These are phyloP conservation scores for Phymastichus coffea DNA, from an alignment of 1,140 invertebrate genomes.

Conservation along the genomic window DNA sequence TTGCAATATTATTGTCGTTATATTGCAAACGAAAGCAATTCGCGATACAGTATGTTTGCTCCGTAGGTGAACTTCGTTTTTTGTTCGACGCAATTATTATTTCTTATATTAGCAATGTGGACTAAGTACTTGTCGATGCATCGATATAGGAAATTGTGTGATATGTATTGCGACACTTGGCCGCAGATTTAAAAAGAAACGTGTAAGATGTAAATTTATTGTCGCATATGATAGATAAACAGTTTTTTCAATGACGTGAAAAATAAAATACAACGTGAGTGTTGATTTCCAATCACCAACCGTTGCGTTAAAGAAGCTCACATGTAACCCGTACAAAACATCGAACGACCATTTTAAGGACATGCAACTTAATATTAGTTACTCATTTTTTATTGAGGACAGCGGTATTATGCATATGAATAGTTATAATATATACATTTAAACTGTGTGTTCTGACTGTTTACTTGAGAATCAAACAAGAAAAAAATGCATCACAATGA, in stretches of 20 bases:
- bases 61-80: background rate
- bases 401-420: no score
- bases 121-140: slow-evolving; percentile 1
- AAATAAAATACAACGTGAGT: slow-evolving; percentile 1
- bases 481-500: background rate
- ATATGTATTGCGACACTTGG: slow-evolving; percentile 2
- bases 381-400: slow-evolving; percentile 8
- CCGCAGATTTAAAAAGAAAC: slow-evolving; percentile 3
- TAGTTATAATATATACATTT: no score
- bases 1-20: slow-evolving; percentile 5
- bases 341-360: slow-evolving; percentile 19
- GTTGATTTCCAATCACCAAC: background rate
- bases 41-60: background rate
- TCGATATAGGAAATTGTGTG: background rate
- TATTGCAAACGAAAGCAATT: background rate
- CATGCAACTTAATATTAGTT: slow-evolving; percentile 13
- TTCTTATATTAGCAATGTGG: background rate
- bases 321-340: slow-evolving; percentile 18
- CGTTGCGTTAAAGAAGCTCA: slow-evolving; percentile 4
- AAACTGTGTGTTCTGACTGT: slow-evolving; percentile 16
- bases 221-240: slow-evolving; percentile 21
- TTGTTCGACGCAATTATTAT: slow-evolving; percentile 12
- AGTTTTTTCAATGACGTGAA: slow-evolving; percentile 3
- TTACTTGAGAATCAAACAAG: slow-evolving; percentile 7
- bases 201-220: slow-evolving; percentile 27